Base-by-base conservation (phyloP, 2,888 invertebrate genomes). In the Protula sp. region DNA sequence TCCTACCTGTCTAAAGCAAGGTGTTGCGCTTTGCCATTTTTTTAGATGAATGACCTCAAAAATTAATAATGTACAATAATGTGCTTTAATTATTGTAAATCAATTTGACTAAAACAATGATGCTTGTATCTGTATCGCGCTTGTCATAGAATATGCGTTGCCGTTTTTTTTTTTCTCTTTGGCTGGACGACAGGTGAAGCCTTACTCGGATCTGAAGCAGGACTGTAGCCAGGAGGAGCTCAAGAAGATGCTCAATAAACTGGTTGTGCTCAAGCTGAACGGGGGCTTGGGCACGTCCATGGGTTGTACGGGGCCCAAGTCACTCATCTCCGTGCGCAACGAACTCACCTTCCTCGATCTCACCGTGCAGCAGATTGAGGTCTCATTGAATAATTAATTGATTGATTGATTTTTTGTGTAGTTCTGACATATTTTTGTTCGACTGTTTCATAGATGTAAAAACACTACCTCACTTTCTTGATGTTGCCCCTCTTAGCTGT, bases 281-380 rank as follows among this genome's bases (percentile, higher is more conserved):
- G 82, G 82, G 57, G 82, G 82, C 56, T 73, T 82, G 45, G 82
- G 82, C 19, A 82, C 82, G 19, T 74, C 77, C 58, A 82, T 82
- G 81, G 82, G 82, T 2, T 82, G 82, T 70, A 75, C 72, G 27
- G 82, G 82, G 22, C 79, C 82, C 22, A 82, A 82, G 70, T 78
- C 78, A 61, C 74, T 78, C 60, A 82, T 82, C 59, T 75, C 74
- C 57, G 82, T 82, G 28, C 67, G 81, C 53, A 78, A 78, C 66
- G 78, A 81, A 45, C 73, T 80, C 48, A 82, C 82, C 51, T 82
- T 82, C 67, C 74, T 82, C 1, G 82, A 82, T 71, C 70, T 82
- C 5, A 81, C 75, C 45, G 79, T 82, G 14, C 80, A 82, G 60
- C 82, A 82, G 64, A 79, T 82, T 55, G 81, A 81, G 74, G 81